A percentile compares a stretch with the other conserved stretches of the same genome.
phyloP scores from a whole-genome alignment of 2,113 vertebrate species.

The Dasyprocta punctata region DNA sequence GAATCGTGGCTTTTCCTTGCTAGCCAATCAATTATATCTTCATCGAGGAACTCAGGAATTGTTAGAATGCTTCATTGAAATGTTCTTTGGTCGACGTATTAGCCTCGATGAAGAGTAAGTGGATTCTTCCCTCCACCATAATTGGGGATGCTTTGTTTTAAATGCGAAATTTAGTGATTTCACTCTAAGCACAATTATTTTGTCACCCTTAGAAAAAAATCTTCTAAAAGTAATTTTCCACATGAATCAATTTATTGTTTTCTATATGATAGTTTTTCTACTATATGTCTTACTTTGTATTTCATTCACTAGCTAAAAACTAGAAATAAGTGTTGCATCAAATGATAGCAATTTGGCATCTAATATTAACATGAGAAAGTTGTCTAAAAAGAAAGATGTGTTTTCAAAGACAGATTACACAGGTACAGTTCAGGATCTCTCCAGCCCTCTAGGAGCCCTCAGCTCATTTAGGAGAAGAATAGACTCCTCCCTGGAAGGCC shows the following conservation, averaged over 20 bases:
- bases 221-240: slow-evolving; percentile 31
- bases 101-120: slow-evolving; percentile 97
- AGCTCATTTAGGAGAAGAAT: not conserved
- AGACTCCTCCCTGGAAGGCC: not conserved
- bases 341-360: not conserved
- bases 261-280: not conserved
- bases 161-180: slow-evolving; percentile 24
- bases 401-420: not conserved
- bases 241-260: slow-evolving; percentile 39
- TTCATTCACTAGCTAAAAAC: slow-evolving; percentile 19
- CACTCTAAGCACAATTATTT: slow-evolving; percentile 46
- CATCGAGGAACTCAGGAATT: slow-evolving; percentile 95
- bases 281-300: not conserved
- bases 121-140: not conserved
- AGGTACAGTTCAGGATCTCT: not conserved
- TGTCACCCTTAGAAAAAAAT: slow-evolving; percentile 25
- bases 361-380: not conserved
- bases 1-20: slow-evolving; percentile 96
- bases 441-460: not conserved
- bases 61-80: slow-evolving; percentile 95
- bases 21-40: slow-evolving; percentile 98
- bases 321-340: not conserved
- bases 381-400: not conserved
- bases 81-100: slow-evolving; percentile 93
- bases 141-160: not conserved